Evolutionary conservation across 2,113 vertebrate genomes (phyloP), one percentile per base, ranked within the genome.

Genomic region (Cacatua alba): DNA sequence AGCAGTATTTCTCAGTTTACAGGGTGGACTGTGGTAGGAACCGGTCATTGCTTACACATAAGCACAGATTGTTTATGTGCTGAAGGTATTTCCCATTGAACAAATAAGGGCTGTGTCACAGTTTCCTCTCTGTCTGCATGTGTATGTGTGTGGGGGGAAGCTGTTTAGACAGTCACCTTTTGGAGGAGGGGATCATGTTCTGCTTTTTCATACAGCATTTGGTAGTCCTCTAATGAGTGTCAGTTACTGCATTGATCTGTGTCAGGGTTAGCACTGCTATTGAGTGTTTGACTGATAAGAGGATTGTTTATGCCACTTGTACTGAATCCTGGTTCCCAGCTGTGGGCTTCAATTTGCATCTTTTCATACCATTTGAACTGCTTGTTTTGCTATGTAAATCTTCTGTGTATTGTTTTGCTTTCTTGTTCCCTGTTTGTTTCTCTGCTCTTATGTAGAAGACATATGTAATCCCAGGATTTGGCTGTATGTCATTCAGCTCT

Each of bases 261-360:
- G 92, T 85, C 53, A 48, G 64, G 52, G 13, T 90, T 94, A 46
- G 57, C 17, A 3, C 23, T 78, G 41, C 41, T 67, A 7, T 39
- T 33, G 57, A 74, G 23, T 46, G 11, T 81, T 90, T 78, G 26
- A 26, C 41, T 75, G 43, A 33, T 43, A 67, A 78, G 76, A 84
- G 64, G 55, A 57, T 93, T 88, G 64, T 92, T 94, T 84, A 29
- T 78, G 65, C n/a, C 57, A 31, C 21, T 62, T 72, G 52, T 63
- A 53, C 68, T 75, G 62, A 92, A 48, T 81, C 90, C 76, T 41
- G 2, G 17, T 72, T 82, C 69, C 33, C 48, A 88, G 77, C 72
- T 72, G 65, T 37, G 67, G 85, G 26, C 81, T 91, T 86, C 83
- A 55, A 3, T 92, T 84, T 95, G 65, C 83, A 57, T 95, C 60